These are phyloP conservation scores for Allolobophora icterica DNA, from an alignment of 2,888 invertebrate species.

Conservation along the genomic window DNA sequence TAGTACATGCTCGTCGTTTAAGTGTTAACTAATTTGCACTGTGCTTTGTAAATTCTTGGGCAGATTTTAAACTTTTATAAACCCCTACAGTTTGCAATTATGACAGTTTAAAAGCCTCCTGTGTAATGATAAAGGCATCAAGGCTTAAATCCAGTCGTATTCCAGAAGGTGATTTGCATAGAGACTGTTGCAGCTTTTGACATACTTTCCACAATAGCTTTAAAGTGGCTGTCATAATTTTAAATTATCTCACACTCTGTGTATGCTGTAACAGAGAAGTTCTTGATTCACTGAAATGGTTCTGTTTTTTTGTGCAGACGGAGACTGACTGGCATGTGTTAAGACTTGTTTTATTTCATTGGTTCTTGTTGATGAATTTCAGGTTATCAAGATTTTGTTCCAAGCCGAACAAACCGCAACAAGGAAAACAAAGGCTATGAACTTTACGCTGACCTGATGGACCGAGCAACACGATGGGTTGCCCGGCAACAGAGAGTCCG, in stretches of 20 bases:
- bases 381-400: constrained; percentile 51
- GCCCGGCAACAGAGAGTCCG: constrained; percentile 49
- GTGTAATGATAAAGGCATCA: no score
- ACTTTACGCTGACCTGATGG: constrained; percentile 46
- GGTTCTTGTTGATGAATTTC: background rate
- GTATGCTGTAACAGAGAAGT: background rate
- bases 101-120: no score
- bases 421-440: constrained; percentile 50
- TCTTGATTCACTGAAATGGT: background rate
- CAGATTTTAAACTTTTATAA: no score
- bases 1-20: no score
- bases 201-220: no score
- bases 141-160: no score
- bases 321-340: background rate
- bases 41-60: no score
- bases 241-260: background rate
- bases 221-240: no score
- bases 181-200: no score
- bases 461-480: constrained; percentile 47
- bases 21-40: no score
- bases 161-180: no score
- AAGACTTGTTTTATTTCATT: background rate
- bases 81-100: no score
- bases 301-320: background rate
- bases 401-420: constrained; percentile 46